phyloP scores from a whole-genome alignment of 2,113 vertebrate species.

The Xenopus laevis region DNA sequence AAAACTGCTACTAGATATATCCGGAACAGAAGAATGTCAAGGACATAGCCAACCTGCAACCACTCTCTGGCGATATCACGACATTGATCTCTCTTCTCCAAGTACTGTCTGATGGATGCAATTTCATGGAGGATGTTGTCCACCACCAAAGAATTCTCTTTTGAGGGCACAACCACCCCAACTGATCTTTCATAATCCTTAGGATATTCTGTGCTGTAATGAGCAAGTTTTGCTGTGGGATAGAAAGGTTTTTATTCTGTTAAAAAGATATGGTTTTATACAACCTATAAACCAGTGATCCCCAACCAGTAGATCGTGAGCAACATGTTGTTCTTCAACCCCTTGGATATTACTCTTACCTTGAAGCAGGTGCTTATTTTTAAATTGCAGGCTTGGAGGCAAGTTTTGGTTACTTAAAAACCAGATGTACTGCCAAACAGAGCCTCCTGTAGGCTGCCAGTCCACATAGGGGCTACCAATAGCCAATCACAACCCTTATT shows the following conservation, averaged over 20 bases:
- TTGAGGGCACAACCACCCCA: slow-evolving; percentile 35
- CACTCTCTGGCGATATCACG: slow-evolving; percentile 83
- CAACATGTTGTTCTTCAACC: no score
- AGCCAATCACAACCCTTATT: no score
- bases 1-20: slow-evolving; percentile 80
- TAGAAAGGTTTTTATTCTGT: not conserved
- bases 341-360: no score
- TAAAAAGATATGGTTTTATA: no score
- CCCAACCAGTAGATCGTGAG: no score
- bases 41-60: slow-evolving; percentile 87
- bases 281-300: no score
- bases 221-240: slow-evolving; percentile 67
- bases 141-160: slow-evolving; percentile 58
- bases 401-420: no score
- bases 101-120: slow-evolving; percentile 74
- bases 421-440: no score
- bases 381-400: no score
- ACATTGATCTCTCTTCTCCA: slow-evolving; percentile 81
- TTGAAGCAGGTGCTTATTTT: no score
- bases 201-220: slow-evolving; percentile 60
- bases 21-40: slow-evolving; percentile 88
- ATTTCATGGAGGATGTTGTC: slow-evolving; percentile 78
- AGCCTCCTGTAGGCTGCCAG: no score
- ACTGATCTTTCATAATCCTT: slow-evolving; percentile 55
- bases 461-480: no score